Base-by-base conservation (phyloP, 2,113 vertebrate genomes). In the Natator depressus region DNA sequence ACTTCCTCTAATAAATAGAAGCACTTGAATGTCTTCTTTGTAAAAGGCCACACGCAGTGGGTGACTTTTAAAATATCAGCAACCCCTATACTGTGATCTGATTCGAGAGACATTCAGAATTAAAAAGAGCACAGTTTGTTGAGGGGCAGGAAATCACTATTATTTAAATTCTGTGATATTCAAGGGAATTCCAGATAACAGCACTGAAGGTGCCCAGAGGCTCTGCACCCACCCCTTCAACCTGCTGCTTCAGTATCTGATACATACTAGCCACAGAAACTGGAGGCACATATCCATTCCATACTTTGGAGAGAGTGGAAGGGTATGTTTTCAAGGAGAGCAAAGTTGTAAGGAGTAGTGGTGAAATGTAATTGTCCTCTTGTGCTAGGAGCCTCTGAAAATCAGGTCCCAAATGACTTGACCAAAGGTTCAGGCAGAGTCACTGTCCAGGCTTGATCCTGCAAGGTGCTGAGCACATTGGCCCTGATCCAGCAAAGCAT, bases 141-240 rank as follows among this genome's bases (percentile, higher is more conserved):
- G 35, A n/a, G n/a, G 54, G 22, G 46, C 59, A 82, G 85, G 89
- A 80, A 97, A 59, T 79, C 0, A 0, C 82, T 54, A 29, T 53
- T 95, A 88, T 72, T 72, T 72, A 22, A 10, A 72, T 72, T 72
- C 65, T 20, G 65, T 72, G 19, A 72, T n/a, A 72, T 10, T 72
- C 19, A 38, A 72, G 65, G 93, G 42, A 96, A 95, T 94, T 93
- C 93, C 84, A 97, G 93, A 91, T 95, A 95, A 95, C 93, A 96
- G 94, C 93, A 94, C 91, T 85, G 72, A 78, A 85, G 95, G 81
- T 38, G 42, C 85, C 46, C 87, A 92, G 5, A 93, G 87, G 49
- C 10, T 90, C 69, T 90, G 75, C 5, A 91, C 80, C 50, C 10
- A 49, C 38, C 49, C 14, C 51, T 53, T 89, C 72, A 88, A 85